phyloP scores from a whole-genome alignment of 1,140 invertebrate genomes.

The Adelges cooleyi region DNA sequence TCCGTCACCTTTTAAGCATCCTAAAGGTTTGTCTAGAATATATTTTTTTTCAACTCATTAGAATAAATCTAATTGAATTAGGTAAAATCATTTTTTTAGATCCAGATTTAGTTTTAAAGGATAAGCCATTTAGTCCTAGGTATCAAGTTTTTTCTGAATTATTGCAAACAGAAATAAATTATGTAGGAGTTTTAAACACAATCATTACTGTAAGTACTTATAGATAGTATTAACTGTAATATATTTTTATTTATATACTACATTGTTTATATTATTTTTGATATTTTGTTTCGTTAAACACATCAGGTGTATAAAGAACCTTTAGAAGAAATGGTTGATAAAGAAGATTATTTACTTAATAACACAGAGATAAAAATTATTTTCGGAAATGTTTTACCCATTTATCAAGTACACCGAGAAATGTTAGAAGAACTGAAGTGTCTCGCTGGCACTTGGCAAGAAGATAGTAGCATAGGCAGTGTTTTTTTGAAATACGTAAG shows the following conservation, averaged over 20 bases:
- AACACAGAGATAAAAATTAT: slow-evolving; percentile 89
- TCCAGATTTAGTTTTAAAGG: slow-evolving; percentile 35
- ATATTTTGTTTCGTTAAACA: no score
- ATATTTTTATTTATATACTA: no score
- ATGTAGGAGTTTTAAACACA: slow-evolving; percentile 86
- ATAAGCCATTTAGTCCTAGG: slow-evolving; percentile 49
- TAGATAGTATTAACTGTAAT: neutral
- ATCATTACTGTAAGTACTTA: slow-evolving; percentile 67
- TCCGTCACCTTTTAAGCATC: slow-evolving; percentile 17
- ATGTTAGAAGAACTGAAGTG: slow-evolving; percentile 67
- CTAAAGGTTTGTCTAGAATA: neutral
- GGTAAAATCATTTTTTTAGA: neutral
- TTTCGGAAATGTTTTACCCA: slow-evolving; percentile 89
- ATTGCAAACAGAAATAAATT: slow-evolving; percentile 92
- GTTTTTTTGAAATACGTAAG: slow-evolving; percentile 66
- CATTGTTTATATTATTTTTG: no score
- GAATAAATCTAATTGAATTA: neutral
- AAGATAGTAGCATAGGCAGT: slow-evolving; percentile 73
- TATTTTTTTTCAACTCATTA: neutral
- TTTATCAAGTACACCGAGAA: slow-evolving; percentile 79
- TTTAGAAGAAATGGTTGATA: slow-evolving; percentile 72
- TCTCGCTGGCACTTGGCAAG: slow-evolving; percentile 61
- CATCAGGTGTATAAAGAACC: slow-evolving; percentile 86
- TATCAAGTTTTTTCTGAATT: slow-evolving; percentile 87
- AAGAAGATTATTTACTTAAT: slow-evolving; percentile 64